These are phyloP conservation scores for Euzetes globulus DNA, from an alignment of 2,888 invertebrate genomes.

Conservation along the genomic window DNA sequence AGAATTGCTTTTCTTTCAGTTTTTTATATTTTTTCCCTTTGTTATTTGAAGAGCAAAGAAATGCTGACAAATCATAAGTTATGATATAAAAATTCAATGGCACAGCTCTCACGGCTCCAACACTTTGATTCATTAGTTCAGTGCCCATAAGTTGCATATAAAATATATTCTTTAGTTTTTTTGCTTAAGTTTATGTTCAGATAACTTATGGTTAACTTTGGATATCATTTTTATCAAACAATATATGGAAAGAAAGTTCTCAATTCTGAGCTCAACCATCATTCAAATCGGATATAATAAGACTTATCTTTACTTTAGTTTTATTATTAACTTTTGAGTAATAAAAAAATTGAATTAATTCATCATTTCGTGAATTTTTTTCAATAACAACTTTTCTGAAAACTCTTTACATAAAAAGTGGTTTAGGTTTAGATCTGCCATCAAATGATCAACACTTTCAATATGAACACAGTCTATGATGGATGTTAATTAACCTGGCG, in stretches of 20 bases:
- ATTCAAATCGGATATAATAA: neutral
- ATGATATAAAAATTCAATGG: slow-evolving; percentile 21
- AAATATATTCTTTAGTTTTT: slow-evolving; percentile 22
- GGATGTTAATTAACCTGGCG: too few relatives aligned
- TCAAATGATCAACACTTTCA: too few relatives aligned
- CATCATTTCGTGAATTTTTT: neutral
- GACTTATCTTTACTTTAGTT: too few relatives aligned
- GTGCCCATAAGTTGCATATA: slow-evolving; percentile 15
- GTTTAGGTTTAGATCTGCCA: too few relatives aligned
- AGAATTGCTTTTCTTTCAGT: slow-evolving; percentile 22
- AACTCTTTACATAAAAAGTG: too few relatives aligned
- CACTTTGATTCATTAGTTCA: slow-evolving; percentile 28
- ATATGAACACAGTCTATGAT: too few relatives aligned
- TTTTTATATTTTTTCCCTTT: neutral
- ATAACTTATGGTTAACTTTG: slow-evolving; percentile 25
- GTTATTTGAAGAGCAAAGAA: neutral
- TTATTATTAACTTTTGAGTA: neutral
- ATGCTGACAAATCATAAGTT: slow-evolving; percentile 28
- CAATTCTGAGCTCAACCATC: neutral
- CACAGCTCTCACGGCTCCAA: slow-evolving; percentile 2
- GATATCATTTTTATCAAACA: neutral
- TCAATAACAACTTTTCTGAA: neutral
- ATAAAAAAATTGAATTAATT: neutral
- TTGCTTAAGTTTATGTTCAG: neutral
- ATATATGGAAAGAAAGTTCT: neutral